These are phyloP conservation scores for Cryptosula pallasiana DNA, from an alignment of 2,888 invertebrate genomes.

Conservation along the genomic window DNA sequence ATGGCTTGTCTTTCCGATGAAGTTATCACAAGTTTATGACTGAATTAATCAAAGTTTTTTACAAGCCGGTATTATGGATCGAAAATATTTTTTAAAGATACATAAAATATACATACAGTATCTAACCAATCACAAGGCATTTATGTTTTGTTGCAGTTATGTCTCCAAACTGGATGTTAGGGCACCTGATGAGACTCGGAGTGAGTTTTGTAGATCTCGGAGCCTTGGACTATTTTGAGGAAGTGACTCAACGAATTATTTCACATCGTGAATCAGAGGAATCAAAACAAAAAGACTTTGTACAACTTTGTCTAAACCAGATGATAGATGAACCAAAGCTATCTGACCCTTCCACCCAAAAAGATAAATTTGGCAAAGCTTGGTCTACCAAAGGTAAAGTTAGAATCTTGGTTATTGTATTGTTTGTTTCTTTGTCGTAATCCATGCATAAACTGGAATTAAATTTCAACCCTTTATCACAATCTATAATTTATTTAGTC, in stretches of 20 bases:
- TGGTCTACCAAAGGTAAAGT: conserved; percentile 21
- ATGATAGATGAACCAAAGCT: neutral
- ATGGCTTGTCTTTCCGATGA: no score
- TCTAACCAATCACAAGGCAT: no score
- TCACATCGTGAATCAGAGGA: neutral
- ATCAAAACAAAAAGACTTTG: conserved; percentile 11
- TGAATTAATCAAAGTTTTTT: no score
- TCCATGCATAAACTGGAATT: no score
- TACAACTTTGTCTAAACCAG: conserved; percentile 17
- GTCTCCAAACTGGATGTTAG: neutral
- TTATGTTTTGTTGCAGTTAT: neutral
- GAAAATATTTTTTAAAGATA: no score
- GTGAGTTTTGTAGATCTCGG: neutral
- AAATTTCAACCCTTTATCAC: no score
- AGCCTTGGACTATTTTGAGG: neutral
- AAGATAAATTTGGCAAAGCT: neutral
- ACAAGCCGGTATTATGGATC: no score
- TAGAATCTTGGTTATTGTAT: no score
- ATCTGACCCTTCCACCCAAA: neutral
- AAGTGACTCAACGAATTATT: neutral
- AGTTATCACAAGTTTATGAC: no score
- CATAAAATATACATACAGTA: no score
- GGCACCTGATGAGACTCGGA: neutral
- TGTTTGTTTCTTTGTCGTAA: no score
- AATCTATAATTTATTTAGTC: no score